phyloP scores from a whole-genome alignment of 2,797 vertebrate genomes.

The Columba guinea region DNA sequence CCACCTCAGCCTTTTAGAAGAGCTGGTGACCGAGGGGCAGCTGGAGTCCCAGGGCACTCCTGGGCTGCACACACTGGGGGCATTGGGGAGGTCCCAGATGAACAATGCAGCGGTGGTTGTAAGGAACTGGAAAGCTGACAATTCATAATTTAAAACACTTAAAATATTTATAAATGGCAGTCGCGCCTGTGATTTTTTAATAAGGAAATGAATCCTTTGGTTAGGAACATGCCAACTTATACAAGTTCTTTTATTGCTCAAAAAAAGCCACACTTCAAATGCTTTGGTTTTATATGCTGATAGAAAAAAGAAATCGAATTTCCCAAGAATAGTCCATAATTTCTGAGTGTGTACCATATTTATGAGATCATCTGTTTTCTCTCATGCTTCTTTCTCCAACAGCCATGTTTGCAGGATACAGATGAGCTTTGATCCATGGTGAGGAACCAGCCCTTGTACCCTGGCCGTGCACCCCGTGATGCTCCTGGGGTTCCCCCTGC shows the following conservation, averaged over 20 bases:
- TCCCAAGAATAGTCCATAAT: not conserved
- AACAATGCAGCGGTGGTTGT: not conserved
- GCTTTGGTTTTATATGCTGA: not conserved
- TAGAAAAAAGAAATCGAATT: not conserved
- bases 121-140: not conserved
- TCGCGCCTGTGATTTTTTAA: not conserved
- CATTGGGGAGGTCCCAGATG: not conserved
- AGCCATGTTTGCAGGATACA: rapidly evolving
- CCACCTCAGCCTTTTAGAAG: not conserved
- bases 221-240: not conserved
- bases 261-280: not conserved
- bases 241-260: not conserved
- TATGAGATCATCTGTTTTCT: not conserved
- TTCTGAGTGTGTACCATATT: not conserved
- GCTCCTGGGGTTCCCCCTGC: rapidly evolving
- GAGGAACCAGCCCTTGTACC: not conserved
- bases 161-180: not conserved
- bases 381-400: too few species aligned
- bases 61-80: not conserved
- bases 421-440: not conserved
- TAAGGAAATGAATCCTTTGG: not conserved
- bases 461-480: rapidly evolving
- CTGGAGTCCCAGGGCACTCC: not conserved
- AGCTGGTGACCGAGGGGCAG: not conserved
- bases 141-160: not conserved